A percentile compares a stretch with the other conserved stretches of the same genome.
phyloP scores from a whole-genome alignment of 2,113 vertebrate species.

The Pogonocichla stellata region DNA sequence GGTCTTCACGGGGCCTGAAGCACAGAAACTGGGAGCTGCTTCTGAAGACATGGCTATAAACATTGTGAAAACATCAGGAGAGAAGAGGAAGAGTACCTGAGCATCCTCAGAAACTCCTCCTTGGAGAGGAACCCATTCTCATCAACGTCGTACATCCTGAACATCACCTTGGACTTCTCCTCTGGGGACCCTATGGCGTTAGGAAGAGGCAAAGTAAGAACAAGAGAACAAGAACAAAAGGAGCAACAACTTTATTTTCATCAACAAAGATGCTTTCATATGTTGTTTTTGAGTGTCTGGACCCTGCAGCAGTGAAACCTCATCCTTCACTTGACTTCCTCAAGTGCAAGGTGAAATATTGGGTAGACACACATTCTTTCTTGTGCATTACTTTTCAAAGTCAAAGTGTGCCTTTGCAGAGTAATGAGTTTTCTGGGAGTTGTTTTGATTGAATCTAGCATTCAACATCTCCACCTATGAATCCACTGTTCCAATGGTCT shows the following conservation, averaged over 20 bases:
- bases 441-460: not conserved
- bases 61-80: not conserved
- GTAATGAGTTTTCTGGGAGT: not conserved
- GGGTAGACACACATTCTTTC: not conserved
- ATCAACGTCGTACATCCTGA: conserved; percentile 90
- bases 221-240: not conserved
- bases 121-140: conserved; percentile 88
- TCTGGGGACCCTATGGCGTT: conserved; percentile 82
- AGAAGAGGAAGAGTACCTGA: conserved; percentile 77
- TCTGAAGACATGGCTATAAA: not conserved
- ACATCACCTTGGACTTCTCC: conserved; percentile 92
- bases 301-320: not conserved
- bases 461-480: not conserved
- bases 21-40: not conserved
- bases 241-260: not conserved
- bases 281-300: not conserved
- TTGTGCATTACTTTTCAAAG: not conserved
- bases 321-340: not conserved
- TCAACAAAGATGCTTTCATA: not conserved
- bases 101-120: conserved; percentile 88
- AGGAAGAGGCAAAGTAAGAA: not conserved
- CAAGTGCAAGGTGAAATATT: not conserved
- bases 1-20: not conserved
- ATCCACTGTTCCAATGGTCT: not conserved
- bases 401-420: not conserved